Evolutionary conservation across 1,140 invertebrate genomes (phyloP), one percentile per base, ranked within the genome.

Genomic region (Diorhabda carinulata): DNA sequence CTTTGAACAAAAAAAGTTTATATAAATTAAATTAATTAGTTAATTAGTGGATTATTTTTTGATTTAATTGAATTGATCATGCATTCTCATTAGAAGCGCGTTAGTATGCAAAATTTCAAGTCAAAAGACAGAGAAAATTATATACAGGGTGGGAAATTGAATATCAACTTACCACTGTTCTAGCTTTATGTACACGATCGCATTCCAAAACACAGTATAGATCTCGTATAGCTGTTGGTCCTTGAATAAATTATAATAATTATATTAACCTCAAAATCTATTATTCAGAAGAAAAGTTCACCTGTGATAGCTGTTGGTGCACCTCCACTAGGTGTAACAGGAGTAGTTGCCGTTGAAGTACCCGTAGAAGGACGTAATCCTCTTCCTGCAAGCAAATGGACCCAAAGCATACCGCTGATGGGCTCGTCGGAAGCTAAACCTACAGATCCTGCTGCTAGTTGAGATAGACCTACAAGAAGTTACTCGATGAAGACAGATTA

Each of bases 201-300:
- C 96, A 95, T 81, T 98, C 96, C 45, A 99, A 85, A 2, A 99
- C 97, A 80, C 96, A 98, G 79, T 99, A 99, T 41, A 99, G 84
- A 83, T 98, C 96, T 70, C 94, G 84, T 64, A 92, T 84, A 7
- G 86, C 85, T 57, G 86, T 86, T 43, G 86, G 85, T 59, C 86
- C 86, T 78, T 57, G 40, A 73, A 72, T n/a, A 69, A 0, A 44
- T 25, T 8, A 52, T 42, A 52, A 3, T n/a, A 56, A 5, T 52
- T 57, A 64, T 59, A 59, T 59, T 52, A 52, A n/a, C 6, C n/a
- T 8, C n/a, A 52, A 52, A 52, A 52, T 52, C 6, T 2, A 2
- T 8, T 8, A 52, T 52, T 3, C 47, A 52, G n/a, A 52, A 2
- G 6, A 52, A 52, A 52, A 3, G n/a, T 52, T 52, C 68, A 79